Conservation (phyloP, 2,888 invertebrate species). For the Clivina fossor region DNA sequence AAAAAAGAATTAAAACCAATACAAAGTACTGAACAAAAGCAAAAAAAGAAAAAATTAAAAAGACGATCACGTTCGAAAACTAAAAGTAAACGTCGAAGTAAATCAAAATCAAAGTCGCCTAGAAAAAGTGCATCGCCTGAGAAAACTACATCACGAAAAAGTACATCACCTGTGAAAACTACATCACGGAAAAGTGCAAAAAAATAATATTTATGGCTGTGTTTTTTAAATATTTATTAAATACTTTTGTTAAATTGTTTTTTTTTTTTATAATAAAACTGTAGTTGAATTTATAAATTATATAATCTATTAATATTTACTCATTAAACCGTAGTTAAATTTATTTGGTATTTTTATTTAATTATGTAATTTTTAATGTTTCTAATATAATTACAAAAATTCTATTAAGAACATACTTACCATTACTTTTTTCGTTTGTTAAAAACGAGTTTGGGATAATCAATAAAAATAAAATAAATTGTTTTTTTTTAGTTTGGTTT, state of each 20-base stretch:
- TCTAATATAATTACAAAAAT: too few relatives aligned
- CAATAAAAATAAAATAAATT: conserved; percentile 25
- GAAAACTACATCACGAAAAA: conserved; percentile 25
- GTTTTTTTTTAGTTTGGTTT: conserved; percentile 43
- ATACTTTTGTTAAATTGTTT: too few relatives aligned
- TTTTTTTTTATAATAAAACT: too few relatives aligned
- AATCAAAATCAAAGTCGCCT: conserved; percentile 44
- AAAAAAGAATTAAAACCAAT: conserved; percentile 43
- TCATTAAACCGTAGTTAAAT: too few relatives aligned
- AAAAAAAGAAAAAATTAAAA: conserved; percentile 46
- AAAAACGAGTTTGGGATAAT: too few relatives aligned
- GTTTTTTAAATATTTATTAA: too few relatives aligned
- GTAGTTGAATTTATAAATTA: too few relatives aligned
- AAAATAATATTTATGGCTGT: conserved; percentile 5
- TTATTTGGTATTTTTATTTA: too few relatives aligned
- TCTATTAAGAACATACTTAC: conserved; percentile 7
- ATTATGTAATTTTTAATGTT: too few relatives aligned
- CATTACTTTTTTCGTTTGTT: too few relatives aligned
- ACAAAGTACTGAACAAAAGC: conserved; percentile 42
- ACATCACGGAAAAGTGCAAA: conserved; percentile 1
- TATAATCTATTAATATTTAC: too few relatives aligned
- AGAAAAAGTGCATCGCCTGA: conserved; percentile 39
- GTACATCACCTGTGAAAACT: conserved; percentile 12
- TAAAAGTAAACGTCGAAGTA: conserved; percentile 41
- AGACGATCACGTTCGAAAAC: conserved; percentile 48